These are phyloP conservation scores for Anolis sagrei DNA, from an alignment of 2,113 vertebrate genomes.

Conservation along the genomic window DNA sequence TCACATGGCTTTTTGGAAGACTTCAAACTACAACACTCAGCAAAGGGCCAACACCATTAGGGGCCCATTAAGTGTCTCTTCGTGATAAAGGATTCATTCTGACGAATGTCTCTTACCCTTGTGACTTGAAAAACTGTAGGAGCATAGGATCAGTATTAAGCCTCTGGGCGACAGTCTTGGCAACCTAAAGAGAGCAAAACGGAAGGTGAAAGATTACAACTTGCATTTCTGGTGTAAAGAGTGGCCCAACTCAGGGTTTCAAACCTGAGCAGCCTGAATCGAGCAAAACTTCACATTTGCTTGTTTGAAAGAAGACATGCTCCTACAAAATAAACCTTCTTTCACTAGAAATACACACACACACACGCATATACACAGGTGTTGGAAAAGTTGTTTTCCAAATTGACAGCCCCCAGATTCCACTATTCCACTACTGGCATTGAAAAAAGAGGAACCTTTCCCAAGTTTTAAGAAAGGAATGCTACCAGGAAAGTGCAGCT, in stretches of 20 bases:
- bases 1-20: too few relatives aligned
- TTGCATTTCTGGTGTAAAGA: not conserved
- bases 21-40: too few relatives aligned
- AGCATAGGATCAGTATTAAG: conserved; percentile 99
- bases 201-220: not conserved
- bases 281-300: not conserved
- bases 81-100: not conserved
- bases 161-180: conserved; percentile 97
- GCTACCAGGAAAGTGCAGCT: too few relatives aligned
- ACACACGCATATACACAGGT: too few relatives aligned
- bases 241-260: too few relatives aligned
- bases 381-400: not conserved
- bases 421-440: too few relatives aligned
- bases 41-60: too few relatives aligned
- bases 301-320: not conserved
- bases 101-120: conserved; percentile 86
- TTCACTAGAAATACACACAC: too few relatives aligned
- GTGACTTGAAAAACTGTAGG: conserved; percentile 99
- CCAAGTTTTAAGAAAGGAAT: too few relatives aligned
- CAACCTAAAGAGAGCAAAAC: conserved; percentile 82
- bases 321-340: too few relatives aligned
- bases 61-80: not conserved
- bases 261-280: not conserved
- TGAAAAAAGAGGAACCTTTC: too few relatives aligned
- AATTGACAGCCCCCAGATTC: not conserved